These are phyloP conservation scores for Rhinopomastus cyanomelas DNA, from an alignment of 2,113 vertebrate genomes.

Conservation along the genomic window DNA sequence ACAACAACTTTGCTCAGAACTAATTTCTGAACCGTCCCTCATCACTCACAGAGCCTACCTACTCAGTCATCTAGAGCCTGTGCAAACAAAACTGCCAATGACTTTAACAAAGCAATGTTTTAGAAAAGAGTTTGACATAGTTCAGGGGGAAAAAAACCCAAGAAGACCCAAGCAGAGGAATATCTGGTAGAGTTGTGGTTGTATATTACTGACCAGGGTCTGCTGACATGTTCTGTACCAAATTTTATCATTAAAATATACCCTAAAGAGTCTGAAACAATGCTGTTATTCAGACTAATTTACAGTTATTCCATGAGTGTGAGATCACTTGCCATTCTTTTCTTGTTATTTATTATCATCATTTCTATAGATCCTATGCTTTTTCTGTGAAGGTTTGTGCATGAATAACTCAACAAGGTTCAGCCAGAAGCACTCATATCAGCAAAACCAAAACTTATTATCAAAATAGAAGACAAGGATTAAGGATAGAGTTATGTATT, in stretches of 20 bases:
- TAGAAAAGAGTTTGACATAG: neutral
- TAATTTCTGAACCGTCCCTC: constrained; percentile 30
- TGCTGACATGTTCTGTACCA: neutral
- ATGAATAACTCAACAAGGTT: neutral
- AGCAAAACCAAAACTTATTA: neutral
- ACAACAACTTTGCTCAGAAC: constrained; percentile 25
- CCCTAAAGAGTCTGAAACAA: neutral
- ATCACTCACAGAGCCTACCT: constrained; percentile 29
- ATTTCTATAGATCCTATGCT: neutral
- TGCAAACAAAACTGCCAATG: neutral
- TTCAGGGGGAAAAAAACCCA: neutral
- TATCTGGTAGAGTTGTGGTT: neutral
- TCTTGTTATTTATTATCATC: constrained; percentile 39
- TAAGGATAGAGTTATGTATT: neutral
- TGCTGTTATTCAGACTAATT: neutral
- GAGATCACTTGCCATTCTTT: neutral
- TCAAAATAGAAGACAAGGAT: neutral
- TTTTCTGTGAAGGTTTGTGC: constrained; percentile 5
- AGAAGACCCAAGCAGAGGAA: neutral
- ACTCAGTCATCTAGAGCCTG: constrained; percentile 1
- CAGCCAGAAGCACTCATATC: neutral
- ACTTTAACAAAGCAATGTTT: neutral
- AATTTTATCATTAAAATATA: neutral
- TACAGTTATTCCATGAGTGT: too few species aligned
- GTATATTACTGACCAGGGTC: neutral